Conservation (phyloP, 2,888 invertebrate species). For the Bellardia pandia region DNA sequence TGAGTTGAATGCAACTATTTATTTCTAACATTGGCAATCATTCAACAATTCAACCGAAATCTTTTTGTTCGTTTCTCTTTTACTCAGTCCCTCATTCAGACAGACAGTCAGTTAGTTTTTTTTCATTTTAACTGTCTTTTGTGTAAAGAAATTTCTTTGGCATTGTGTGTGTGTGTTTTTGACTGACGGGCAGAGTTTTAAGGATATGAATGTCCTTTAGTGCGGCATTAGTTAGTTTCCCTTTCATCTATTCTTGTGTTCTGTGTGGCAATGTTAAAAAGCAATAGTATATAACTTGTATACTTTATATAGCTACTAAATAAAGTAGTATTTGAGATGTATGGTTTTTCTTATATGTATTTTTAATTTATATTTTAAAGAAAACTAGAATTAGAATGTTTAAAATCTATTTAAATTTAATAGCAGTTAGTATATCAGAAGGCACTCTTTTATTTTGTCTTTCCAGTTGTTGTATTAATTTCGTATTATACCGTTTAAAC, state of each 20-base stretch:
- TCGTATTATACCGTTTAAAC: too few relatives aligned
- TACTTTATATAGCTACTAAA: not conserved
- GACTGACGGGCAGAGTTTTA: conserved; percentile 10
- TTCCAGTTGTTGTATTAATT: too few relatives aligned
- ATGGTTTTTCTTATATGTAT: too few relatives aligned
- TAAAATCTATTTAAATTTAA: too few relatives aligned
- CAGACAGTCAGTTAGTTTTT: not conserved
- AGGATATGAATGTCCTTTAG: conserved; percentile 3
- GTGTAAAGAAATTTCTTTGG: conserved; percentile 25
- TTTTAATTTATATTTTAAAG: too few relatives aligned
- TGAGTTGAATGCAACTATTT: conserved; percentile 49
- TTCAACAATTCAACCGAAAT: conserved; percentile 62
- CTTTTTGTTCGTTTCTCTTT: conserved; percentile 38
- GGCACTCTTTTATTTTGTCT: too few relatives aligned
- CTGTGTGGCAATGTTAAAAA: not conserved
- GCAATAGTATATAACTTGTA: not conserved
- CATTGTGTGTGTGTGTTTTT: conserved; percentile 20
- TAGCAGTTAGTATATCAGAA: not conserved
- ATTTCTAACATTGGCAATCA: conserved; percentile 71
- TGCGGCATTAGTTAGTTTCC: conserved; percentile 3
- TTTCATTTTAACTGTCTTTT: conserved; percentile 46
- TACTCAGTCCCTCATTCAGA: conserved; percentile 32
- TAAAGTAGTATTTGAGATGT: too few relatives aligned
- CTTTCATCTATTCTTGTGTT: not conserved
- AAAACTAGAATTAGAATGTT: too few relatives aligned